A percentile compares a stretch with the other conserved stretches of the same genome.
phyloP scores from a whole-genome alignment of 2,113 vertebrate species.

The Chloropsis hardwickii region DNA sequence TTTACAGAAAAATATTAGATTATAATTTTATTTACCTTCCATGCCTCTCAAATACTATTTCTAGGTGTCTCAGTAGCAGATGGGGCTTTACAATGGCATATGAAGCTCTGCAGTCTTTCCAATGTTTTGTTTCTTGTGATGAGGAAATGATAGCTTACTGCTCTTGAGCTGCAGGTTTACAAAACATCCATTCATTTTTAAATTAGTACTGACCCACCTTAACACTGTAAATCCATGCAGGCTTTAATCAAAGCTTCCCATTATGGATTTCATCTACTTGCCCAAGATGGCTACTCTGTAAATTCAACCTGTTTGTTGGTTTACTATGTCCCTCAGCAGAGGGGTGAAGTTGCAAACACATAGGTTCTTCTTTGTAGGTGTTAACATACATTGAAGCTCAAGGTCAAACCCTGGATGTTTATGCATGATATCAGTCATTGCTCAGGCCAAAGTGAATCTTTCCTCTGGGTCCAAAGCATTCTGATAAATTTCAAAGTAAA shows the following conservation, averaged over 20 bases:
- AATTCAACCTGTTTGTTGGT: slow-evolving; percentile 19
- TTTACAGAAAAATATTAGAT: not conserved
- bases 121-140: not conserved
- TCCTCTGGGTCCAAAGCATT: slow-evolving; percentile 73
- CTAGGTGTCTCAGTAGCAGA: not conserved
- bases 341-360: slow-evolving; percentile 71
- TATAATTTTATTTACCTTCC: not conserved
- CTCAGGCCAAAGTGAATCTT: slow-evolving; percentile 70
- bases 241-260: not conserved
- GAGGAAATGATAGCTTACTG: not conserved
- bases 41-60: not conserved
- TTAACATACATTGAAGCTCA: slow-evolving; percentile 59
- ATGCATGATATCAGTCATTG: slow-evolving; percentile 70
- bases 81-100: not conserved
- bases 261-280: not conserved
- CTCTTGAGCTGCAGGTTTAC: not conserved
- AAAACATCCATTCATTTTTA: not conserved
- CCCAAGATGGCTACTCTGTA: not conserved
- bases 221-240: not conserved
- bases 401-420: slow-evolving; percentile 71
- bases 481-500: slow-evolving; percentile 78
- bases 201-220: not conserved
- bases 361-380: slow-evolving; percentile 62
- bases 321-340: slow-evolving; percentile 66
- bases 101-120: not conserved